Conservation (phyloP, 1,140 invertebrate species). For the Vollenhovia emeryi region DNA sequence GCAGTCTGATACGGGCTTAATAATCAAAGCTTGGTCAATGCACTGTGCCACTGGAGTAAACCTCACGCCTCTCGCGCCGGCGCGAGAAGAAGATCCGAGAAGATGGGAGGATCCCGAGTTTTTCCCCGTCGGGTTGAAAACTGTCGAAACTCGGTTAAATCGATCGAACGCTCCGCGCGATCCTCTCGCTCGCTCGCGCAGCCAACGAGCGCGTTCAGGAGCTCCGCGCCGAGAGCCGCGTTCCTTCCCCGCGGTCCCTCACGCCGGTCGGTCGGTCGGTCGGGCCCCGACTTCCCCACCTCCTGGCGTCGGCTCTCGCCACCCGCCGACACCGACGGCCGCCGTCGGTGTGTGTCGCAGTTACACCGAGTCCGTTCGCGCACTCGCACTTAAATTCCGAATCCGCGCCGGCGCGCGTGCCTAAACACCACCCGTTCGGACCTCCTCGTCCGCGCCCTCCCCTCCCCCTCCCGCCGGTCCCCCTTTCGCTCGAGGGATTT, state of each 20-base stretch:
- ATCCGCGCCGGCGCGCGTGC: conserved; percentile 21
- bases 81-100: no score
- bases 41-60: no score
- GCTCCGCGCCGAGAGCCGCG: conserved; percentile 59
- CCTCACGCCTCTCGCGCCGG: no score
- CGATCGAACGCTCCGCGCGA: neutral
- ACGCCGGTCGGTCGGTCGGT: conserved; percentile 22
- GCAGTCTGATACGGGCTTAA: no score
- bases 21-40: no score
- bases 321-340: conserved; percentile 62
- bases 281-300: conserved; percentile 71
- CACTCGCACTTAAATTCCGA: conserved; percentile 80
- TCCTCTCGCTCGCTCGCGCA: conserved; percentile 36
- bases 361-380: conserved; percentile 84
- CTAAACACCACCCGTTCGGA: neutral
- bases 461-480: neutral
- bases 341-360: conserved; percentile 79
- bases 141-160: neutral
- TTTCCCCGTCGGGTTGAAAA: no score
- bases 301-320: conserved; percentile 62
- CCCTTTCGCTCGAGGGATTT: conserved; percentile 20
- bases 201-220: conserved; percentile 65
- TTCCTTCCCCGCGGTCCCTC: conserved; percentile 62
- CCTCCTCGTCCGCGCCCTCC: neutral
- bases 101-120: no score